Conservation (phyloP, 2,113 vertebrate species). For the Chloropsis cyanopogon region DNA sequence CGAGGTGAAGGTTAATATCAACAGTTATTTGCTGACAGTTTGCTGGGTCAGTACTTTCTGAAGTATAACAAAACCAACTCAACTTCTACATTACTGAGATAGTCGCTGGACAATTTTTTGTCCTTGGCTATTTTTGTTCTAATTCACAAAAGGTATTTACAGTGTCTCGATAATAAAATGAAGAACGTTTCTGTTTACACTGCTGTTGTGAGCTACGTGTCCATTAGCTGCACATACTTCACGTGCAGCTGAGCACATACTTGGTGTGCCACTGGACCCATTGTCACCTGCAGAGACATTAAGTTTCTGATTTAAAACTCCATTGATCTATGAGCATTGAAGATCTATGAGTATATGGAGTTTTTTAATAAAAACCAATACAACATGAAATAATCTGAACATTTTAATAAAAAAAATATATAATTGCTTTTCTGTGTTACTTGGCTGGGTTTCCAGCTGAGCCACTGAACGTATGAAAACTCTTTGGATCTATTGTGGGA, state of each 20-base stretch:
- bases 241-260: not conserved
- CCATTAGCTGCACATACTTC: not conserved
- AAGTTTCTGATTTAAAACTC: not conserved
- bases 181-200: not conserved
- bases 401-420: not conserved
- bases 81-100: not conserved
- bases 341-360: not conserved
- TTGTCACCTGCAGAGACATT: not conserved
- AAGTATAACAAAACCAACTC: not conserved
- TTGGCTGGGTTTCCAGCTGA: not conserved
- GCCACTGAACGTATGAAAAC: not conserved
- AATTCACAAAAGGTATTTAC: not conserved
- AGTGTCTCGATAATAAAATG: not conserved
- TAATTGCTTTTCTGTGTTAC: not conserved
- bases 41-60: not conserved
- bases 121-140: not conserved
- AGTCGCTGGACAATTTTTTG: not conserved
- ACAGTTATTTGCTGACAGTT: not conserved
- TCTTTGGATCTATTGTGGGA: not conserved
- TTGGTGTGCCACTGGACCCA: not conserved
- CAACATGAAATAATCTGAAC: not conserved
- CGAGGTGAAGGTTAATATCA: not conserved
- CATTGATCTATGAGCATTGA: not conserved
- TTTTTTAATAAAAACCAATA: not conserved
- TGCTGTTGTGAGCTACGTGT: not conserved